Conservation (phyloP, 1,140 invertebrate genomes). For the Gryon sp. region DNA sequence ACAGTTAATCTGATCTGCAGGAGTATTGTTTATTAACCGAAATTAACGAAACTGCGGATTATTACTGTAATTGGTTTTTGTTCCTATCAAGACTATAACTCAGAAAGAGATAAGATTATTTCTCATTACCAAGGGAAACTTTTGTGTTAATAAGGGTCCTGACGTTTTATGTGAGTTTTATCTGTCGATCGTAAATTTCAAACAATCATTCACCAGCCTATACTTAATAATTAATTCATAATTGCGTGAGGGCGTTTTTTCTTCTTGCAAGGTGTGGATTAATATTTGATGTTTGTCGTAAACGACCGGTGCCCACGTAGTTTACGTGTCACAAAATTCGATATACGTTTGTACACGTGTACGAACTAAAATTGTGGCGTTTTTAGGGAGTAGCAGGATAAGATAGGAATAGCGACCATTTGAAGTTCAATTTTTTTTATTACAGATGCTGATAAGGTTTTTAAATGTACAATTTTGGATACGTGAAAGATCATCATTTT, state of each 20-base stretch:
- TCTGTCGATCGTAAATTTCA: slow-evolving; percentile 37
- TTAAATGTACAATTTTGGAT: no score
- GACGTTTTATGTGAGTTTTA: slow-evolving; percentile 29
- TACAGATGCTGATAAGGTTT: no score
- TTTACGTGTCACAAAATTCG: slow-evolving; percentile 15
- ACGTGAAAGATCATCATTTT: no score
- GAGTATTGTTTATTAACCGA: slow-evolving; percentile 8
- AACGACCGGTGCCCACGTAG: slow-evolving; percentile 35
- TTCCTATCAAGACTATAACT: background rate
- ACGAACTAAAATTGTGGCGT: no score
- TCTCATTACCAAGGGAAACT: slow-evolving; percentile 5
- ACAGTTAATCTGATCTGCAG: background rate
- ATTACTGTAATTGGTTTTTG: slow-evolving; percentile 17
- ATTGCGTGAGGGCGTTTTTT: slow-evolving; percentile 46
- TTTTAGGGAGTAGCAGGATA: no score
- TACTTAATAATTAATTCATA: slow-evolving; percentile 46
- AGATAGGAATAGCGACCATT: no score
- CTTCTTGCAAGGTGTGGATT: slow-evolving; percentile 6
- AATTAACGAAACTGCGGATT: slow-evolving; percentile 16
- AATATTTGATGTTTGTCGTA: slow-evolving; percentile 45
- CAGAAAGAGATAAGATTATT: slow-evolving; percentile 17
- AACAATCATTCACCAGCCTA: slow-evolving; percentile 24
- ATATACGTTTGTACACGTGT: background rate
- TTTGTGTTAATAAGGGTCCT: slow-evolving; percentile 7
- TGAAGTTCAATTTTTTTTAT: no score